Evolutionary conservation across 2,113 vertebrate species (phyloP).

Genomic region (Gobio gobio): DNA sequence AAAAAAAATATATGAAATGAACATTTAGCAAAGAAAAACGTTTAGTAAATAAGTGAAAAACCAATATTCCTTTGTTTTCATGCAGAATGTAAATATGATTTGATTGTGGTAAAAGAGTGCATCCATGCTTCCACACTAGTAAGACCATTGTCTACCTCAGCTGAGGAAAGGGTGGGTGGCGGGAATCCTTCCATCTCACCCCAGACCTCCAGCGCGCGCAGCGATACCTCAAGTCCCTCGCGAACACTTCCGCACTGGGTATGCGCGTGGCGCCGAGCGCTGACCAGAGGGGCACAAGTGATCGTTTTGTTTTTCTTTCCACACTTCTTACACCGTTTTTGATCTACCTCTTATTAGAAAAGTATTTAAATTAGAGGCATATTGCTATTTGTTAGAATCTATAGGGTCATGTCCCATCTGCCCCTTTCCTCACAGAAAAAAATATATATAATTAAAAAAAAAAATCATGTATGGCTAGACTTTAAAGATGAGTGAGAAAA

Average conservation of each 20-base stretch:
- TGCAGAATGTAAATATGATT: slow-evolving; percentile 87
- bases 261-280: slow-evolving; percentile 77
- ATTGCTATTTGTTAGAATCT: slow-evolving; percentile 83
- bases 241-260: slow-evolving; percentile 81
- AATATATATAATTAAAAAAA: slow-evolving; percentile 49
- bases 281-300: slow-evolving; percentile 89
- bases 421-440: slow-evolving; percentile 52
- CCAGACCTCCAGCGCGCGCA: slow-evolving; percentile 75
- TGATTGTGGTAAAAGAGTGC: slow-evolving; percentile 90
- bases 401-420: slow-evolving; percentile 75
- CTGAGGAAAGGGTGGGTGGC: slow-evolving; percentile 84
- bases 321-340: slow-evolving; percentile 84
- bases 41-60: slow-evolving; percentile 75
- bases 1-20: slow-evolving; percentile 57
- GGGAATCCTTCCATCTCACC: slow-evolving; percentile 76
- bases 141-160: slow-evolving; percentile 89
- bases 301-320: slow-evolving; percentile 80
- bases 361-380: slow-evolving; percentile 91
- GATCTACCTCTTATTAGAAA: slow-evolving; percentile 92
- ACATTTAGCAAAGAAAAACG: slow-evolving; percentile 53
- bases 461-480: slow-evolving; percentile 80
- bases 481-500: slow-evolving; percentile 82
- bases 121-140: slow-evolving; percentile 87
- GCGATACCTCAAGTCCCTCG: slow-evolving; percentile 86
- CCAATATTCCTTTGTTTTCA: slow-evolving; percentile 74